Conservation (phyloP, 2,113 vertebrate species). For the Odocoileus virginianus region DNA sequence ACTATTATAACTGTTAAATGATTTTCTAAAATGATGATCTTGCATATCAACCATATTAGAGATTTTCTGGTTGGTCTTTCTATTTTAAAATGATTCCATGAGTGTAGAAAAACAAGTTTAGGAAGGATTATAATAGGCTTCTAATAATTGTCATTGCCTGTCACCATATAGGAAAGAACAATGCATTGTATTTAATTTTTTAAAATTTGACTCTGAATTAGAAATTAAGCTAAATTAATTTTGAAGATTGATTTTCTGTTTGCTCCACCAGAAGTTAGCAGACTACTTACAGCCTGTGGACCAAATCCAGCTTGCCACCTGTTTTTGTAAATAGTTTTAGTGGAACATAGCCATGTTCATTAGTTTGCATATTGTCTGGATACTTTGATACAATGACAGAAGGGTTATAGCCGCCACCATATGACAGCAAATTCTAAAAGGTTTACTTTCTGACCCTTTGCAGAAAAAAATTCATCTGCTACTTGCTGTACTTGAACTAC, state of each 20-base stretch:
- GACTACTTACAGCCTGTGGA: neutral
- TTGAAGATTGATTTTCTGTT: neutral
- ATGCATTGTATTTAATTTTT: neutral
- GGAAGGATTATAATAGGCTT: neutral
- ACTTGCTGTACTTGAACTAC: neutral
- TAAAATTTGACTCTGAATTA: neutral
- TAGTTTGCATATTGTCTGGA: neutral
- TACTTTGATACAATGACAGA: neutral
- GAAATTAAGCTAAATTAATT: neutral
- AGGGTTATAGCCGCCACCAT: neutral
- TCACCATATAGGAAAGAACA: neutral
- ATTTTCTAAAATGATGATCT: neutral
- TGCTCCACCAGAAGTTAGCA: neutral
- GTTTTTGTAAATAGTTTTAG: conserved; percentile 19
- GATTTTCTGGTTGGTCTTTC: neutral
- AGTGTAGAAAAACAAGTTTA: neutral
- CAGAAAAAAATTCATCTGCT: neutral
- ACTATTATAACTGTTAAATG: neutral
- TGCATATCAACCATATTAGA: neutral
- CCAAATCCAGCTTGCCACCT: neutral
- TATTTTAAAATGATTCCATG: neutral
- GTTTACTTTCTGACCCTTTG: neutral
- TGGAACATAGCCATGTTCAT: neutral
- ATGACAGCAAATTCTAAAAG: neutral
- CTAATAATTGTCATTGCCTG: neutral